Conservation (phyloP, 2,888 invertebrate genomes). For the Bombylius major region DNA sequence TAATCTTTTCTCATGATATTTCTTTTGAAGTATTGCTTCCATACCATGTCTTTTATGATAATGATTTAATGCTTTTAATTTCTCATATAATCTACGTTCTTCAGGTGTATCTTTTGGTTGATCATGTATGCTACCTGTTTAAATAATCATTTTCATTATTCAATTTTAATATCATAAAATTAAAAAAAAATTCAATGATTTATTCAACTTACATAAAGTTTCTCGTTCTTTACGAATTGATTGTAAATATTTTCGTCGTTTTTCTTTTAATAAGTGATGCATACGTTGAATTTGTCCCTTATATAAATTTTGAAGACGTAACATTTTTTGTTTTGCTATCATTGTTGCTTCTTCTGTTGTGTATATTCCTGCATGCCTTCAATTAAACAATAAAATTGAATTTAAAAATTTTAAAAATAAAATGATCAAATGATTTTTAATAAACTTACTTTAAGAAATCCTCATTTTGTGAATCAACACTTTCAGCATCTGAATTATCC, state of each 20-base stretch:
- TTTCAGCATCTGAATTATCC: constrained; percentile 63
- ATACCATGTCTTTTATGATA: constrained; percentile 67
- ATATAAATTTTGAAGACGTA: constrained; percentile 67
- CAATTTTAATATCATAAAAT: not conserved
- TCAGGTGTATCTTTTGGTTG: constrained; percentile 54
- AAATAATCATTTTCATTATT: not conserved
- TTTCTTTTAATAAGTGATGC: constrained; percentile 55
- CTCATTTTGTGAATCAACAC: constrained; percentile 61
- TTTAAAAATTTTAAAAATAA: not conserved
- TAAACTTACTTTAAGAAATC: constrained; percentile 56
- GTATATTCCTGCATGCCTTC: constrained; percentile 75
- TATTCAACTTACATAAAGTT: constrained; percentile 48
- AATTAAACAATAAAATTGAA: constrained; percentile 10
- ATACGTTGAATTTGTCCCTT: constrained; percentile 69
- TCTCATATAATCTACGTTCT: constrained; percentile 63
- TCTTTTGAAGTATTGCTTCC: constrained; percentile 69
- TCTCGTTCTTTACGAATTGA: constrained; percentile 66
- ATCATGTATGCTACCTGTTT: constrained; percentile 60
- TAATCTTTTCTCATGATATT: constrained; percentile 51
- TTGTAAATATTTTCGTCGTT: constrained; percentile 59
- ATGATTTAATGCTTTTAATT: constrained; percentile 65
- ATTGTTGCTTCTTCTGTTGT: constrained; percentile 78
- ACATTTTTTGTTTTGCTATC: constrained; percentile 61
- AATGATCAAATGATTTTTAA: not conserved
- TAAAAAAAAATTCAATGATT: not conserved